Evolutionary conservation across 2,113 vertebrate genomes (phyloP).

Genomic region (Dermatemys mawii): DNA sequence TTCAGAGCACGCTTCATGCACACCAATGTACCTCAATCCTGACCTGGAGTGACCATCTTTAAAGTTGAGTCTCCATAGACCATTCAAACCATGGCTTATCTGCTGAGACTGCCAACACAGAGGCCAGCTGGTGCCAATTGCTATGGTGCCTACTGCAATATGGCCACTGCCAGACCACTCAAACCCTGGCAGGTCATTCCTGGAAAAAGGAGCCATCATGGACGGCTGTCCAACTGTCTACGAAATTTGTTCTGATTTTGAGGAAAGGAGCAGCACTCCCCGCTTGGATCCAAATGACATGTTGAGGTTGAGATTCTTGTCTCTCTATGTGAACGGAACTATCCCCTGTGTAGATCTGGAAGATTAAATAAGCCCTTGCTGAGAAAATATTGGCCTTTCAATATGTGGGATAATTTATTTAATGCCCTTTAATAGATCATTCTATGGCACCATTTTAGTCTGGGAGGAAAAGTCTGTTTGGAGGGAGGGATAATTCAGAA

Average conservation of each 20-base stretch:
- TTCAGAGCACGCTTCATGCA: neutral
- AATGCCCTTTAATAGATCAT: neutral
- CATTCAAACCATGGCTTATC: neutral
- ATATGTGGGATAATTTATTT: neutral
- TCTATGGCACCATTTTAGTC: conserved; percentile 40
- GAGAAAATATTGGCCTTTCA: neutral
- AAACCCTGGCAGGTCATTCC: neutral
- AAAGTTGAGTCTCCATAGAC: neutral
- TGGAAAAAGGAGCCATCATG: neutral
- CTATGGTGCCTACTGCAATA: neutral
- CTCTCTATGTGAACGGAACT: conserved; percentile 9
- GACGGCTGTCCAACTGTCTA: fast-evolving
- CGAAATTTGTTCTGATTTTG: neutral
- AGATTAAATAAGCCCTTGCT: neutral
- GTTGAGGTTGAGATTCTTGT: neutral
- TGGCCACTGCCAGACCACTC: neutral
- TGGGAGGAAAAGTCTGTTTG: conserved; percentile 47
- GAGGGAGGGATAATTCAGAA: conserved; percentile 48
- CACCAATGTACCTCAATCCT: neutral
- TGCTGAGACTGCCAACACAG: neutral
- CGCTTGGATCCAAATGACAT: neutral
- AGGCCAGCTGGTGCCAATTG: neutral
- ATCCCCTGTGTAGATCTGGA: conserved; percentile 22
- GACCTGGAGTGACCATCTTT: neutral
- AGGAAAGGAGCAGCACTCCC: neutral